Evolutionary conservation across 2,797 vertebrate species (phyloP).

Genomic region (Chaetophractus vellerosus): DNA sequence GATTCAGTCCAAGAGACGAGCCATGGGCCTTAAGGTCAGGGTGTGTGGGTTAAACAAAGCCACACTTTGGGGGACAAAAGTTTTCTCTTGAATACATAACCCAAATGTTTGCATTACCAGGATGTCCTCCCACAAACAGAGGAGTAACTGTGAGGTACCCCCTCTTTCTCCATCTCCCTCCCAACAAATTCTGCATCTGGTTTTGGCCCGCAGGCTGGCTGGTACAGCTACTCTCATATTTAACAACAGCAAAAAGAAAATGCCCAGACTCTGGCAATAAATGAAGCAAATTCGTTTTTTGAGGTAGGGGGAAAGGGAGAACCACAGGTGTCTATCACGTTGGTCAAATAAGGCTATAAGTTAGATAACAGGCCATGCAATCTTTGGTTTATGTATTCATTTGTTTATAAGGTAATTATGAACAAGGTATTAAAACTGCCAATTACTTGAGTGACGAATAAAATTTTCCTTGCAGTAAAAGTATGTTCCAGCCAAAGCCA

Average conservation of each 20-base stretch:
- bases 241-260: constrained; percentile 65
- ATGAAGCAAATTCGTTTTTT: constrained; percentile 84
- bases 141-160: not conserved
- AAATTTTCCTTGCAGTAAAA: constrained; percentile 96
- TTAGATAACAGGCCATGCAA: constrained; percentile 90
- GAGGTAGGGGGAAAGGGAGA: not conserved
- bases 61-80: constrained; percentile 37
- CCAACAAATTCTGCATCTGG: constrained; percentile 69
- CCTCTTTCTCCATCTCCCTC: not conserved
- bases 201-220: constrained; percentile 84
- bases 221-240: constrained; percentile 14
- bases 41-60: constrained; percentile 70
- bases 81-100: constrained; percentile 68
- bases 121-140: constrained; percentile 49
- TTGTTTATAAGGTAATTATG: constrained; percentile 98
- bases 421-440: constrained; percentile 97
- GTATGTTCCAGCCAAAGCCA: constrained; percentile 94
- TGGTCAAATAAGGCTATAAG: constrained; percentile 83
- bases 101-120: constrained; percentile 70
- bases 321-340: constrained; percentile 75
- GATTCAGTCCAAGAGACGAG: constrained; percentile 71
- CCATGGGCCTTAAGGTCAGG: constrained; percentile 72
- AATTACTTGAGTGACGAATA: constrained; percentile 97
- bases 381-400: constrained; percentile 91
- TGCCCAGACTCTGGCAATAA: constrained; percentile 83